phyloP scores from a whole-genome alignment of 2,113 vertebrate genomes.

The Galeopterus variegatus region DNA sequence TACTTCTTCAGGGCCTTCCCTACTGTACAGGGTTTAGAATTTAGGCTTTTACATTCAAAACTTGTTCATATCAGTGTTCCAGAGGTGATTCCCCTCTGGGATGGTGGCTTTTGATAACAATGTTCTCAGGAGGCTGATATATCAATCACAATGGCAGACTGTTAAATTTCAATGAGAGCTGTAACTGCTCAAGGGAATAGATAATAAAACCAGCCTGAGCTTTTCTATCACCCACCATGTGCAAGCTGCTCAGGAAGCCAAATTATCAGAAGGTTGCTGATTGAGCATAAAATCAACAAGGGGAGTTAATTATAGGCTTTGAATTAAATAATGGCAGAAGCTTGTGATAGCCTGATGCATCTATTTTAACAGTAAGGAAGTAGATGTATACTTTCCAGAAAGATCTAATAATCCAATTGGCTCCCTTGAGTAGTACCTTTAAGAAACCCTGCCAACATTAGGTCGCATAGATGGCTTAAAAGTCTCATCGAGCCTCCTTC shows the following conservation, averaged over 20 bases:
- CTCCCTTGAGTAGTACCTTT: neutral
- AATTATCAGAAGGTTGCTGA: slow-evolving; percentile 29
- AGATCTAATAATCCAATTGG: neutral
- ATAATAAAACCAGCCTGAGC: neutral
- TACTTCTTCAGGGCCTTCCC: neutral
- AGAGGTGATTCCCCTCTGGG: neutral
- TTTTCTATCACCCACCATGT: neutral
- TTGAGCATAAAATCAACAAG: slow-evolving; percentile 60
- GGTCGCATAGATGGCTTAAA: neutral
- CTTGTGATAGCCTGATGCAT: neutral
- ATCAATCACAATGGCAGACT: neutral
- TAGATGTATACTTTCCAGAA: neutral
- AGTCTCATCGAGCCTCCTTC: neutral
- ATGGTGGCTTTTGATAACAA: neutral
- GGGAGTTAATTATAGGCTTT: slow-evolving; percentile 59
- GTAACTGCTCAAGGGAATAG: slow-evolving; percentile 20
- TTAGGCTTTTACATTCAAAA: slow-evolving; percentile 1
- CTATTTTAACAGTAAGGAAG: neutral
- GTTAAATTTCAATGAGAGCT: neutral
- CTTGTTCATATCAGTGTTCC: neutral
- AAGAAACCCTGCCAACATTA: neutral
- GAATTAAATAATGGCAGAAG: slow-evolving; percentile 26
- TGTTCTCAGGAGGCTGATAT: neutral
- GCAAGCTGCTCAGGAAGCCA: slow-evolving; percentile 5
- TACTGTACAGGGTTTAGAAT: neutral